phyloP scores from a whole-genome alignment of 35 echinoderm and acorn worm genomes.

The Ptychodera flava region DNA sequence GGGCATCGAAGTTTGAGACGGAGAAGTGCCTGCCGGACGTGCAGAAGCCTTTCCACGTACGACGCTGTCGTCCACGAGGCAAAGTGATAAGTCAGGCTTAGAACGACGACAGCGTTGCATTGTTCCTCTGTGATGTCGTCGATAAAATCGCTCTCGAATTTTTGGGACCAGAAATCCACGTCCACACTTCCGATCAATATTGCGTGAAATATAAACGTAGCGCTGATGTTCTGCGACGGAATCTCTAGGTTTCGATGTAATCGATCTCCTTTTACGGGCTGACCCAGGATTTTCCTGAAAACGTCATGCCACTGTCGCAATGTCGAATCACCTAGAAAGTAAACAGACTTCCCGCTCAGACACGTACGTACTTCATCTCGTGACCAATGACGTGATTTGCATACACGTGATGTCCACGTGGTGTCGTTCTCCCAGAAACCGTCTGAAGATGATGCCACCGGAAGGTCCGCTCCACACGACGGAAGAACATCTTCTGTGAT shows the following conservation, averaged over 20 bases:
- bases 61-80: not conserved
- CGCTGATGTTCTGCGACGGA: not conserved
- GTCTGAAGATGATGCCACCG: not conserved
- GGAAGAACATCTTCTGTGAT: too few species aligned
- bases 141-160: not conserved
- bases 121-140: not conserved
- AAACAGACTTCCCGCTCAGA: not conserved
- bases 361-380: not conserved
- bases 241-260: not conserved
- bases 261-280: not conserved
- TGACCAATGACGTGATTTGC: not conserved
- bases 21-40: not conserved
- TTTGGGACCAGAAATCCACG: not conserved
- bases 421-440: not conserved
- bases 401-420: not conserved
- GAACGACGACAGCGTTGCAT: not conserved
- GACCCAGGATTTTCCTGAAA: not conserved
- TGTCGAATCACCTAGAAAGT: not conserved
- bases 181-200: not conserved
- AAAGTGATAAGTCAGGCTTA: not conserved
- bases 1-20: not conserved
- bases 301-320: not conserved
- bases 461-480: not conserved
- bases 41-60: not conserved
- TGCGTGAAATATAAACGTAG: not conserved